Evolutionary conservation across 2,888 invertebrate species (phyloP), one percentile per base, ranked within the genome.

Genomic region (Eristalinus aeneus): DNA sequence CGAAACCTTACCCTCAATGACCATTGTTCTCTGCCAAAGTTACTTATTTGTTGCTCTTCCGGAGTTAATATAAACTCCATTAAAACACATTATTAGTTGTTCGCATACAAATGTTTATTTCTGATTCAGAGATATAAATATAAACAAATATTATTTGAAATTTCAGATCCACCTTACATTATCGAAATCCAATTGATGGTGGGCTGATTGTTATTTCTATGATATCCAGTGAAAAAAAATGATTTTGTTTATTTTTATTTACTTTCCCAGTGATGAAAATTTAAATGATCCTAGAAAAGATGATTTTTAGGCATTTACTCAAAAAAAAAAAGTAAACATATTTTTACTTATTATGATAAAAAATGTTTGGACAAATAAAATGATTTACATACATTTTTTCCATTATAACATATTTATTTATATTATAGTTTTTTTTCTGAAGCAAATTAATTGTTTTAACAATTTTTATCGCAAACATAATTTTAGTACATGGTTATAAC

Each of bases 261-360:
- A 83, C 58, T 83, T 87, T 87, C 87, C 82, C 74, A 79, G 74
- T 53, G 87, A 87, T 53, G 87, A 75, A 79, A 83, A 87, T 83
- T 87, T 87, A 87, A 87, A 87, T 58, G 87, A 79, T 83, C 87
- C 87, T 87, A 72, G 74, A 87, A 87, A 63, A 73, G 74, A 77
- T 39, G 61, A 67, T 76, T 82, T 77, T 86, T 69, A 82, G 76
- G 65, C 32, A 73, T 72, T 67, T 75, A 67, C 58, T 63, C 39
- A 53, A 54, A 61, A 56, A 56, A 23, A 22, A 23, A 23, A 3
- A 3, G 5, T 27, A 27, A 2, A 27, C 5, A 27, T 27, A 11
- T 22, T 68, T 68, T 34, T 32, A 11, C 68, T 58, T 58, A 36
- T 46, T 63, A 20, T 56, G 64, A 58, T n/a, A 22, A 63, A 77